Conservation (phyloP, 2,888 invertebrate genomes). For the Ligdia adustata region DNA sequence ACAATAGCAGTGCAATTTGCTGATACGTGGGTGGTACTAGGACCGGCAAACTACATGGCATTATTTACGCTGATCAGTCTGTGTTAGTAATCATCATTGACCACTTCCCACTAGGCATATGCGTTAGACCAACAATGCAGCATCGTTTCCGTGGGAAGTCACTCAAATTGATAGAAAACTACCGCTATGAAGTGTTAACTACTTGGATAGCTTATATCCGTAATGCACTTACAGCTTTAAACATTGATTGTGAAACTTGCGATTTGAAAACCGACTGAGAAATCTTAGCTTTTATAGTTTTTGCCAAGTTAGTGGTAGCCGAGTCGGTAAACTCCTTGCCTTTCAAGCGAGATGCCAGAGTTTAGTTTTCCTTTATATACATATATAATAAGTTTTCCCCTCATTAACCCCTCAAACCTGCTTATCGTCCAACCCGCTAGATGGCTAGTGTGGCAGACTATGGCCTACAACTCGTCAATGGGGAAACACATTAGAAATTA, state of each 20-base stretch:
- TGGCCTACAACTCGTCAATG: too few relatives aligned
- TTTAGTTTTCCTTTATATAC: too few relatives aligned
- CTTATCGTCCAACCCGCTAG: too few relatives aligned
- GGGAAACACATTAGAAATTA: too few relatives aligned
- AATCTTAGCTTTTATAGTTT: too few relatives aligned
- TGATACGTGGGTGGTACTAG: slow-evolving; percentile 30
- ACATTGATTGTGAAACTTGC: background rate
- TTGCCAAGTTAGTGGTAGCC: too few relatives aligned
- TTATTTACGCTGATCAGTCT: slow-evolving; percentile 62
- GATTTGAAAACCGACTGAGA: too few relatives aligned
- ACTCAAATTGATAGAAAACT: slow-evolving; percentile 45
- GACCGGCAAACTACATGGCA: slow-evolving; percentile 58
- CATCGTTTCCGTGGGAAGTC: slow-evolving; percentile 67
- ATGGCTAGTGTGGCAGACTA: too few relatives aligned
- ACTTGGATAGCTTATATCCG: slow-evolving; percentile 14
- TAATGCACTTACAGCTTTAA: slow-evolving; percentile 4
- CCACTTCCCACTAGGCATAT: slow-evolving; percentile 61
- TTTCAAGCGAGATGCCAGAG: too few relatives aligned
- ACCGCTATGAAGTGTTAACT: slow-evolving; percentile 35
- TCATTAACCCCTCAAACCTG: too few relatives aligned
- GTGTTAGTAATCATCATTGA: slow-evolving; percentile 60
- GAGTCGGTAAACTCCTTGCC: too few relatives aligned
- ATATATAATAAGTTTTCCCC: too few relatives aligned
- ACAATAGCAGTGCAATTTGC: slow-evolving; percentile 35
- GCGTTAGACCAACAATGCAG: slow-evolving; percentile 51